Base-by-base conservation (phyloP, 2,797 vertebrate genomes). In the Neosilurus mollespiculum region DNA sequence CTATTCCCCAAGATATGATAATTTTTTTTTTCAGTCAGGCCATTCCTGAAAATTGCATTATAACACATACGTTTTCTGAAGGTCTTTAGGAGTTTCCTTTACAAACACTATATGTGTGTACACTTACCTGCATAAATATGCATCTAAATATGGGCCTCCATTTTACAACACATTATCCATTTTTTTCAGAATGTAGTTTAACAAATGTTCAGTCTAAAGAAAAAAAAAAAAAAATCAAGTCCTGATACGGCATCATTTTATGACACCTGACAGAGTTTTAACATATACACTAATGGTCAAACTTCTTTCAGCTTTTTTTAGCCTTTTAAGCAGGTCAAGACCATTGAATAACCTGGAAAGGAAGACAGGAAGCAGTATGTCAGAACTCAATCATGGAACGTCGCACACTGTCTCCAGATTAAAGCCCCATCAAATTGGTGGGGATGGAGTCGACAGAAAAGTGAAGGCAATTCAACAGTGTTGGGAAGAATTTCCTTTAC, bases 1-100 rank as follows among this genome's bases (percentile, higher is more conserved):
- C 83, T 72, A 82, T 77, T 80, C 56, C 61, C 58, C 72, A 37
- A 65, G 73, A 79, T 64, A 66, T 61, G 43, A 53, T 30, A 53
- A 43, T 51, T 85, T 16, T 76, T 22, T 51, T 51, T 69, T 18
- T 9, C 8, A 43, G 66, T 12, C 67, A 70, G 67, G 67, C 18
- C 20, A 11, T 70, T 70, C 10, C 10, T 26, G 24, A 14, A 54
- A 71, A 16, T 5, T 22, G 22, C 24, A 49, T 51, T n/a, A 43
- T 20, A 34, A 56, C 18, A 56, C 9, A 75, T 30, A 58, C 7
- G 16, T 4, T 22, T 16, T 75, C 20, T 34, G 7, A 75, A 58
- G 51, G 20, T 54, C 9, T 43, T 70, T 70, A n/a, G 69, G 12
- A 18, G 30, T 59, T 76, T 37, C 16, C 10, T 12, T 75, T 20